Conservation (phyloP, 1,140 invertebrate genomes). For the Drosophila equinoxialis region DNA sequence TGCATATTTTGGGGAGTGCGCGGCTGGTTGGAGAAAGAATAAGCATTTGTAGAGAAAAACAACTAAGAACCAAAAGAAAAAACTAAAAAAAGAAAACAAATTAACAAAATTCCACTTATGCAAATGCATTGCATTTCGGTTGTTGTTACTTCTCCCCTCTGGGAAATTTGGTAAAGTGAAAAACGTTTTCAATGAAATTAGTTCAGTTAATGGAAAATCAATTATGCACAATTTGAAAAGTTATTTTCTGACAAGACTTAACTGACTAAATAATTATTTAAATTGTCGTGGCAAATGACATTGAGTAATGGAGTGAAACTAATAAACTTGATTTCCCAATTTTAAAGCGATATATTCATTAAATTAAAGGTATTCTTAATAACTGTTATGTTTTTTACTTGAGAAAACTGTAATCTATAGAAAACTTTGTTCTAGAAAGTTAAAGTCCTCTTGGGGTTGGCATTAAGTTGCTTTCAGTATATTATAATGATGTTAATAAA, state of each 20-base stretch:
- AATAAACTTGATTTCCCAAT: too few species aligned
- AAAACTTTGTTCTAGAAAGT: neutral
- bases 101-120: constrained; percentile 4
- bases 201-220: constrained; percentile 11
- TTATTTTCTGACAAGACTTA: neutral
- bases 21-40: neutral
- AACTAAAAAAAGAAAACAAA: neutral
- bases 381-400: too few species aligned
- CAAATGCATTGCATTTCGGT: constrained; percentile 1
- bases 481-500: neutral
- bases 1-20: neutral
- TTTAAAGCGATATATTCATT: too few species aligned
- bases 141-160: neutral
- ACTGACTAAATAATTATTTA: constrained; percentile 1
- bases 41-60: neutral
- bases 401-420: too few species aligned
- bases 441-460: neutral
- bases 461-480: neutral
- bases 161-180: neutral
- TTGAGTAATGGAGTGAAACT: too few species aligned
- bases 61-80: neutral
- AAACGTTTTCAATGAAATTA: neutral
- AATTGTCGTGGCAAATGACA: neutral
- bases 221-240: neutral
- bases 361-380: too few species aligned